Evolutionary conservation across 2,797 vertebrate genomes (phyloP), one percentile per base, ranked within the genome.

Genomic region (Ceryle rudis): DNA sequence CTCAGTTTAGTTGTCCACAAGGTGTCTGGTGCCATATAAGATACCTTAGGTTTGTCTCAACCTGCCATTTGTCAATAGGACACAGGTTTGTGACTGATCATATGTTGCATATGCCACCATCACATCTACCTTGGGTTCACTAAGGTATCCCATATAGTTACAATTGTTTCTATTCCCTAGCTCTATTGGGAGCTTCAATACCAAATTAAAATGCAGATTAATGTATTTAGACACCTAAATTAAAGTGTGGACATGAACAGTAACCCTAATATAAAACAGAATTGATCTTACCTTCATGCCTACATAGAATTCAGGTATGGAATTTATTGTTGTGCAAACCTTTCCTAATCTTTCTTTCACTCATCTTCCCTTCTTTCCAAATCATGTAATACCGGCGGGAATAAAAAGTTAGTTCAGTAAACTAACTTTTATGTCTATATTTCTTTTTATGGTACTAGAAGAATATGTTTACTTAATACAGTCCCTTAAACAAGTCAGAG

Each of bases 261-360:
- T 31, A 33, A 3, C 2, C 8, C 3, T 42, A 67, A 46, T 3
- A 0, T 42, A 60, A 57, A 10, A 47, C 1, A 2, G 37, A 89
- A 60, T 17, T 74, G 13, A 9, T 64, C 12, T 42, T n/a, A 29
- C 7, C 5, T 39, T 79, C 28, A 7, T 33, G 4, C 4, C 8
- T 23, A 26, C 9, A 21, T 47, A 52, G 11, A 69, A 85, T 52
- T 71, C 15, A 52, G 11, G 5, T 57, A 60, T n/a, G 7, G 1
- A 6, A 26, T 61, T 84, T 86, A 22, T 41, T 62, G 10, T 47
- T 86, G 2, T 61, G 19, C 28, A 72, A 75, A 21, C 2, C 4
- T 67, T 62, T 60, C 7, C 20, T 87, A 71, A 84, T 57, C 11
- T 42, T 90, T 62, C 8, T n/a, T 84, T 64, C 19, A 49, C 2